Conservation (phyloP, 2,888 invertebrate species). For the Dasypolia templi region DNA sequence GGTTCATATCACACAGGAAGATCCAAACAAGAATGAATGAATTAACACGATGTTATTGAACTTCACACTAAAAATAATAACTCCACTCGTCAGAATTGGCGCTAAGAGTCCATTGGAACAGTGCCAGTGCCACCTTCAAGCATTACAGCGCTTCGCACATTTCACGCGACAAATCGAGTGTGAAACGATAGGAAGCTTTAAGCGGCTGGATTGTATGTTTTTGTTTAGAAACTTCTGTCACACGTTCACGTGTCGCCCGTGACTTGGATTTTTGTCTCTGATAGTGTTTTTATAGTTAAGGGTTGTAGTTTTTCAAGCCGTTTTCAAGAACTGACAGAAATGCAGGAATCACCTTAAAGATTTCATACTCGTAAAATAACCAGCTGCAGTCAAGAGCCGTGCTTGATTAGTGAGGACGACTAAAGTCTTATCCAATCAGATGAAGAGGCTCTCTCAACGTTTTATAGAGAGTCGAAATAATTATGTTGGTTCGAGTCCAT, state of each 20-base stretch:
- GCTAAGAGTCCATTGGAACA: conserved; percentile 68
- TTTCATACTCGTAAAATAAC: no score
- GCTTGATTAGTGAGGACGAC: background rate
- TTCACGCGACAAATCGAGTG: conserved; percentile 67
- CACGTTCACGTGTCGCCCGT: conserved; percentile 46
- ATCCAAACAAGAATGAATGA: conserved; percentile 39
- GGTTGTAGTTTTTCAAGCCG: conserved; percentile 3
- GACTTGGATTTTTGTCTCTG: conserved; percentile 47
- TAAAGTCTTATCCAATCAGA: background rate
- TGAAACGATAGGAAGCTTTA: conserved; percentile 68
- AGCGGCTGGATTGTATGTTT: conserved; percentile 67
- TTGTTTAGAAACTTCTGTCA: conserved; percentile 63
- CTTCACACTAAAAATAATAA: conserved; percentile 73
- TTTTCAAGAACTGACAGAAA: background rate
- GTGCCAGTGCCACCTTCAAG: conserved; percentile 69
- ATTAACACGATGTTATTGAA: conserved; percentile 72
- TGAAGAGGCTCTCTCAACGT: background rate
- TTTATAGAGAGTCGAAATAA: background rate
- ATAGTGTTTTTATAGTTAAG: conserved; percentile 9
- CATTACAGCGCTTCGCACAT: conserved; percentile 67
- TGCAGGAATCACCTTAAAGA: background rate
- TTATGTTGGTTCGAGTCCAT: background rate
- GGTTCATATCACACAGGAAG: conserved; percentile 35
- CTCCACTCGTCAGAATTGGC: conserved; percentile 74
- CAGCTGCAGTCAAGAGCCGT: background rate